Evolutionary conservation across 2,888 invertebrate species (phyloP).

Genomic region (Antheraea yamamai): DNA sequence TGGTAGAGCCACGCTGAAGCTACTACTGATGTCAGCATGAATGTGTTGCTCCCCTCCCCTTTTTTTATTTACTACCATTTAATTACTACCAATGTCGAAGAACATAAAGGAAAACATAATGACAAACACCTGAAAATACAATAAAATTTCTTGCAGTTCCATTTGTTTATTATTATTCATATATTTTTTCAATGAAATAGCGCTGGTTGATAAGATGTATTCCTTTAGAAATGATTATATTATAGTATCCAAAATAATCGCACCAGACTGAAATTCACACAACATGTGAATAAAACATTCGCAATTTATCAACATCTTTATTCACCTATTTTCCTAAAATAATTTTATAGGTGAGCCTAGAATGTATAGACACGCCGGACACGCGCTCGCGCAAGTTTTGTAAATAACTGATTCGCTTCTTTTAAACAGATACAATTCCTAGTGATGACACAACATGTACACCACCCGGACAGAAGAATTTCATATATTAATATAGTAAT

Average conservation of each 20-base stretch:
- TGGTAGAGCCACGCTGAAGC: too few species aligned
- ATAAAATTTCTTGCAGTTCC: too few species aligned
- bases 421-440: not conserved
- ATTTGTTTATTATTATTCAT: too few species aligned
- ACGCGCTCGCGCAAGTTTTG: not conserved
- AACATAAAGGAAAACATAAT: not conserved
- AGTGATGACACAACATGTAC: conserved; percentile 1
- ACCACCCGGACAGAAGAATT: not conserved
- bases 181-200: not conserved
- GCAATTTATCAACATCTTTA: too few species aligned
- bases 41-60: too few species aligned
- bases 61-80: too few species aligned
- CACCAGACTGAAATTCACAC: too few species aligned
- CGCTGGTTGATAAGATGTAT: not conserved
- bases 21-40: too few species aligned
- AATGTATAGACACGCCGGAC: not conserved
- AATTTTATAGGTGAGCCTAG: too few species aligned
- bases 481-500: not conserved
- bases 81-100: not conserved
- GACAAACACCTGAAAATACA: not conserved
- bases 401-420: not conserved
- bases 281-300: too few species aligned
- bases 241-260: not conserved
- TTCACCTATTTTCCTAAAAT: too few species aligned
- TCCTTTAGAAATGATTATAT: not conserved